These are phyloP conservation scores for Prorops nasuta DNA, from an alignment of 1,140 invertebrate species.

Conservation along the genomic window DNA sequence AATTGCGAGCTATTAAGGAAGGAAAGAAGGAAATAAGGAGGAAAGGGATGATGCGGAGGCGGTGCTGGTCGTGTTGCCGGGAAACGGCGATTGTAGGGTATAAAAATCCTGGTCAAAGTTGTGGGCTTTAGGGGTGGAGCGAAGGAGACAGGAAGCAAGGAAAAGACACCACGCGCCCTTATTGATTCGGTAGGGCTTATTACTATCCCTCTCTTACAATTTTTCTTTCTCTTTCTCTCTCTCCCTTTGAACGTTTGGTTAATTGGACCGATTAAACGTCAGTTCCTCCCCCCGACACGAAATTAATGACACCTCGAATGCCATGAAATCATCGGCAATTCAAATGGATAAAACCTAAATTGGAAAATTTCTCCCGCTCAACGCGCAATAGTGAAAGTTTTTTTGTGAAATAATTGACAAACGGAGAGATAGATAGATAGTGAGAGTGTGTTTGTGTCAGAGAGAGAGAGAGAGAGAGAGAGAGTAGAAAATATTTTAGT, in stretches of 20 bases:
- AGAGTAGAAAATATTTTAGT: too few species aligned
- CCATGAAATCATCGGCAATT: too few species aligned
- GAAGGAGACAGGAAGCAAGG: slow-evolving; percentile 12
- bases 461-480: too few species aligned
- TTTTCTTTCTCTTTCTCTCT: slow-evolving; percentile 3
- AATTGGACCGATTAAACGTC: background rate
- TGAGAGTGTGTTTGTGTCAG: too few species aligned
- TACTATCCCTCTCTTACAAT: slow-evolving; percentile 16
- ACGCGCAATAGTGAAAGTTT: too few species aligned
- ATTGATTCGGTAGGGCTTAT: slow-evolving; percentile 36
- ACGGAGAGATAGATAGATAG: too few species aligned
- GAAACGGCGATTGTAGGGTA: slow-evolving; percentile 36
- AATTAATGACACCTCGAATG: too few species aligned
- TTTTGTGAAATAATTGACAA: too few species aligned
- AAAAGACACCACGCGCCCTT: slow-evolving; percentile 26
- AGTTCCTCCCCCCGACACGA: background rate
- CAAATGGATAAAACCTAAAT: too few species aligned
- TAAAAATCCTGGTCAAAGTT: slow-evolving; percentile 26
- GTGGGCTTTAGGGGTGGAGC: slow-evolving; percentile 24
- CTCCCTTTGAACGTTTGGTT: too few species aligned
- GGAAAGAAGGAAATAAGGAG: slow-evolving; percentile 3
- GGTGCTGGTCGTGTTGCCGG: slow-evolving; percentile 38
- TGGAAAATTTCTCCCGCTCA: too few species aligned
- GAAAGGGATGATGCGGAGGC: slow-evolving; percentile 31
- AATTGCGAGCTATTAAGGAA: slow-evolving; percentile 38